Base-by-base conservation (phyloP, 2,888 invertebrate species). In the Chloromyia formosa region DNA sequence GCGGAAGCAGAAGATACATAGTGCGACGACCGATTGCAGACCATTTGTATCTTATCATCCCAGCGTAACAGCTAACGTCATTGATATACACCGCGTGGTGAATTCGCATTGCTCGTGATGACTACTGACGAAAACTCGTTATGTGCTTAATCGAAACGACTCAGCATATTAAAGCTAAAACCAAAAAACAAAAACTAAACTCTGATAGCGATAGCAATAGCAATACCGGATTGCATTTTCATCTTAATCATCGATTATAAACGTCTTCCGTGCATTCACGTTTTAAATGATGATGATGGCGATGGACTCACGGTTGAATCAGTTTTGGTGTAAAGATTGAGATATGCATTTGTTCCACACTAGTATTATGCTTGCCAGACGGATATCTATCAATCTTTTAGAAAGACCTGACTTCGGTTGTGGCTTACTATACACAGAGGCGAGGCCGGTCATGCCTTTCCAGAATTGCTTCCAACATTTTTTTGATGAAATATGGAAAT, bases 161-260 rank as follows among this genome's bases (percentile, higher is more conserved):
- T 35, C 27, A 35, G 27, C 27, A 35, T 35, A 35, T 2, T 35
- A 35, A 35, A 35, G 2, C 27, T 7, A 35, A 2, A 2, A 35
- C 27, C 2, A 35, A 35, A 35, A 35, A 7, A 35, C 27, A 35
- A 35, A 35, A 7, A 35, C 27, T 35, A 35, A 35, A 2, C 27
- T 35, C 27, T 49, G 27, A 18, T 35, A 62, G 62, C 3, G 22
- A 16, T 10, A 40, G 14, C 62, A 56, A 14, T 20, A n/a, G 16
- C 62, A 62, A 62, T 62, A 62, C 40, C 62, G 40, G 62, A 62
- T 12, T 40, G 40, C 62, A 40, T 62, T 62, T 27, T 62, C 62
- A 62, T 62, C 62, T 62, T 40, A 62, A 62, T 62, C 62, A 62
- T 62, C 62, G 62, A 62, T 62, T 62, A 62, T 62, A 62, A 62